phyloP scores from a whole-genome alignment of 2,797 vertebrate genomes.

The Rhabdomys pumilio region DNA sequence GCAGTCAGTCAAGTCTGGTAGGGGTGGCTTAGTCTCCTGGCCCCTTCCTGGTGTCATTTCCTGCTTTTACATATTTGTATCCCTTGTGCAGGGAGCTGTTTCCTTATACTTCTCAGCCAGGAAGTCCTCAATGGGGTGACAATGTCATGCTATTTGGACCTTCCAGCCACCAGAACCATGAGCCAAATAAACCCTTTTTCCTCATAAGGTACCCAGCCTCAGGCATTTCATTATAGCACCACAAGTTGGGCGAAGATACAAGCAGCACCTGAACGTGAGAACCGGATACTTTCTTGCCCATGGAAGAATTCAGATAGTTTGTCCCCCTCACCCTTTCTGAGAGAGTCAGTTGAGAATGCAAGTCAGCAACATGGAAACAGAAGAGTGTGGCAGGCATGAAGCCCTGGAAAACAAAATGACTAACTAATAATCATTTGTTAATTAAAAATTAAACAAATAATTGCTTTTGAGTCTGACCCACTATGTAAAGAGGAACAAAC shows the following conservation, averaged over 20 bases:
- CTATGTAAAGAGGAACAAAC: background rate
- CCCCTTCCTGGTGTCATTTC: background rate
- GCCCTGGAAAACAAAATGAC: background rate
- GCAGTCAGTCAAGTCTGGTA: background rate
- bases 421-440: conserved; percentile 1
- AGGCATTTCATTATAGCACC: too few species aligned
- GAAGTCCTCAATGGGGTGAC: background rate
- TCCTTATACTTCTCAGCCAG: background rate
- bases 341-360: background rate
- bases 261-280: background rate
- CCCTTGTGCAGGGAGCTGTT: background rate
- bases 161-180: background rate
- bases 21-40: background rate
- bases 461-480: background rate
- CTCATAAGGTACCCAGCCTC: background rate
- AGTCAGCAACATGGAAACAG: background rate
- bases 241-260: background rate
- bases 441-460: background rate
- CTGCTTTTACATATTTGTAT: background rate
- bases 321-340: conserved; percentile 5
- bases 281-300: background rate
- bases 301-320: background rate
- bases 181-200: background rate
- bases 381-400: background rate
- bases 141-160: background rate